Percentiles rank a stretch among this genome's conserved stretches.
phyloP scores from a whole-genome alignment of 2,888 invertebrate species.

The Xylophagus ater region DNA sequence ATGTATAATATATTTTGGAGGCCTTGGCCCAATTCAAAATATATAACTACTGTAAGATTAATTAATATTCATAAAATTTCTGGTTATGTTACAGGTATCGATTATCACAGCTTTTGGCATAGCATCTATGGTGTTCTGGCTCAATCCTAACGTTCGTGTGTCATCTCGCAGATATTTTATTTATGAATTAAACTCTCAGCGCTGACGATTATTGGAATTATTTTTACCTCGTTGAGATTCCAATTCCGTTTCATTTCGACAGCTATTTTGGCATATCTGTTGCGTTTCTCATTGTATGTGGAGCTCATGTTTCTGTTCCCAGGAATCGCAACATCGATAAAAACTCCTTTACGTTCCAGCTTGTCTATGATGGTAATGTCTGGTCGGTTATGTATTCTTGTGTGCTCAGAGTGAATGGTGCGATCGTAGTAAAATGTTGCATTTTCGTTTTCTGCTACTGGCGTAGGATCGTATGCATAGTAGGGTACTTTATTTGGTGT shows the following conservation, averaged over 20 bases:
- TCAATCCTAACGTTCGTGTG: constrained; percentile 1
- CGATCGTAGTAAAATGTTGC: constrained; percentile 9
- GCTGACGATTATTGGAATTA: constrained; percentile 11
- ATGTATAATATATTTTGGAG: constrained; percentile 7
- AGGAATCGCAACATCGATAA: constrained; percentile 10
- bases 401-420: constrained; percentile 8
- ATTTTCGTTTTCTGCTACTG: constrained; percentile 4
- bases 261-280: constrained; percentile 9
- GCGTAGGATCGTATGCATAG: not conserved
- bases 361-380: constrained; percentile 8
- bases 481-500: not conserved
- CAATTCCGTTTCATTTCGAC: constrained; percentile 9
- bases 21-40: constrained; percentile 9
- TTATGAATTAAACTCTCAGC: constrained; percentile 7
- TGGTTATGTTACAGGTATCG: constrained; percentile 11
- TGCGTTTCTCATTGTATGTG: constrained; percentile 8
- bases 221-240: constrained; percentile 6
- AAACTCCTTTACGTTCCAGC: constrained; percentile 1
- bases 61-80: constrained; percentile 8
- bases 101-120: constrained; percentile 9
- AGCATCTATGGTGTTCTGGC: not conserved
- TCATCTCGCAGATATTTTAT: not conserved
- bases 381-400: constrained; percentile 5
- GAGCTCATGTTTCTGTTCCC: constrained; percentile 6
- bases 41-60: not conserved